phyloP scores from a whole-genome alignment of 2,113 vertebrate species.

The Otolemur garnettii region DNA sequence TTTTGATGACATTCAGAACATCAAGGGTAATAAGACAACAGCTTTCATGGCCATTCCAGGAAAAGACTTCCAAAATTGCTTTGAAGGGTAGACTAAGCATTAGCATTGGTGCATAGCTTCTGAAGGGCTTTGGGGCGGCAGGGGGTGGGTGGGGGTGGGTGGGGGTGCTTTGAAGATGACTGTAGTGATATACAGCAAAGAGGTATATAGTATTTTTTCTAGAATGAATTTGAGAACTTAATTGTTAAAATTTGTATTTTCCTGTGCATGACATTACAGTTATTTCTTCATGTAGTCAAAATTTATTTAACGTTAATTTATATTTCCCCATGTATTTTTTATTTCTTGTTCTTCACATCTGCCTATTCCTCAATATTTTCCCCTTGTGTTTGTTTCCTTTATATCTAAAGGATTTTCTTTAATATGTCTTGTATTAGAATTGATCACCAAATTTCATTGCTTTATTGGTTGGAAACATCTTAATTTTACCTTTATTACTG shows the following conservation, averaged over 20 bases:
- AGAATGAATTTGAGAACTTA: no score
- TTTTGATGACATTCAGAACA: no score
- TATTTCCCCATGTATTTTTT: background rate
- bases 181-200: no score
- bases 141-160: no score
- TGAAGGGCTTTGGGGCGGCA: no score
- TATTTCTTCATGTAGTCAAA: background rate
- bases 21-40: no score
- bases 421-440: background rate
- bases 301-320: background rate
- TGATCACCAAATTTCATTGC: background rate
- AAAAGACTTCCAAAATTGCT: no score
- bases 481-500: background rate
- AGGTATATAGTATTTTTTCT: no score
- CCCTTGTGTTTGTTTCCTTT: background rate
- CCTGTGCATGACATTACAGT: background rate
- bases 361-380: background rate
- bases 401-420: background rate
- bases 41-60: no score
- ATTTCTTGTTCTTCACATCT: background rate
- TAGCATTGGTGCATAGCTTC: no score
- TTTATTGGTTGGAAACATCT: background rate
- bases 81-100: no score
- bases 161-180: no score
- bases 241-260: background rate